A percentile compares a stretch with the other conserved stretches of the same genome.
phyloP scores from a whole-genome alignment of 35 echinoderm and acorn worm genomes.

The Anneissia japonica region DNA sequence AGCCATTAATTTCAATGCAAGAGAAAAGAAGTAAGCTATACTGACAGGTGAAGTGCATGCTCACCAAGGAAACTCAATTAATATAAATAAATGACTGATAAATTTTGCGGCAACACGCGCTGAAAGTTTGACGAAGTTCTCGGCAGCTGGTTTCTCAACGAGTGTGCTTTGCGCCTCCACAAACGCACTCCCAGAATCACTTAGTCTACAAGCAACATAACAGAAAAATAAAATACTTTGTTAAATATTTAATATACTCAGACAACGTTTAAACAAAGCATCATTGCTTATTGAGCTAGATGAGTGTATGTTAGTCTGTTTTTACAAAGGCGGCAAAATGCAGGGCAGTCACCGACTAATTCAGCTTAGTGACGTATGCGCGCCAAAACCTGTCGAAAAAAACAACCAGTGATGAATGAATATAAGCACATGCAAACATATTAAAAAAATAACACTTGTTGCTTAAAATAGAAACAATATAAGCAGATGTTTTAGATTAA shows the following conservation, averaged over 20 bases:
- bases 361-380: not conserved
- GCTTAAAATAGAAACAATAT: not conserved
- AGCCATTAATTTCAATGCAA: not conserved
- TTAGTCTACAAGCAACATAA: not conserved
- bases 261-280: not conserved
- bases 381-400: not conserved
- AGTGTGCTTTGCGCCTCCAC: not conserved
- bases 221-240: not conserved
- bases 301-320: not conserved
- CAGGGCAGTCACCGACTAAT: not conserved
- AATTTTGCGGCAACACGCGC: not conserved
- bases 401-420: not conserved
- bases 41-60: not conserved
- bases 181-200: not conserved
- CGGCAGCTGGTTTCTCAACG: not conserved
- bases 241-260: not conserved
- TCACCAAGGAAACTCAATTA: not conserved
- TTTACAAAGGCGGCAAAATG: not conserved
- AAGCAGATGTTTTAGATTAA: not conserved
- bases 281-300: not conserved
- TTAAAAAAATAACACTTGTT: not conserved
- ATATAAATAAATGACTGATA: not conserved
- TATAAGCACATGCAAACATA: not conserved
- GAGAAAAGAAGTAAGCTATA: not conserved
- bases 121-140: not conserved